phyloP scores from a whole-genome alignment of 1,140 invertebrate species.

The Cryptotermes secundus region DNA sequence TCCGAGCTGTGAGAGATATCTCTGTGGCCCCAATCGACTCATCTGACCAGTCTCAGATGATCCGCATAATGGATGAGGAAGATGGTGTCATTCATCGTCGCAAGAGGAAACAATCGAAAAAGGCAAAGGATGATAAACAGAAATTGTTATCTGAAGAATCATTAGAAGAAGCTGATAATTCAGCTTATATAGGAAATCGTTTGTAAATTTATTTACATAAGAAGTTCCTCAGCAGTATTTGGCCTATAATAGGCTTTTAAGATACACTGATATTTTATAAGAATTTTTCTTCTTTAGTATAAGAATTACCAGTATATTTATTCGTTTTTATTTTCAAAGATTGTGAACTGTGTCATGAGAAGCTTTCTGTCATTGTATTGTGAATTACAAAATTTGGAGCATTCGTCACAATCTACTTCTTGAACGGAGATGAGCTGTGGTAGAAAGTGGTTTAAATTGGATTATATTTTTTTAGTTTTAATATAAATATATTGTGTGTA shows the following conservation, averaged over 20 bases:
- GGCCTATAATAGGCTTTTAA: not conserved
- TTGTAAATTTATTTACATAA: not conserved
- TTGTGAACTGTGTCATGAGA: not conserved
- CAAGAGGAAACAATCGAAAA: slow-evolving; percentile 40
- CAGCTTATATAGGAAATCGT: not conserved
- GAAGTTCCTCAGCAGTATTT: not conserved
- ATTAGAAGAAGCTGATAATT: not conserved
- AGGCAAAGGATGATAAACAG: slow-evolving; percentile 23
- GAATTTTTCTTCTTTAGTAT: not conserved
- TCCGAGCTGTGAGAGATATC: slow-evolving; percentile 96
- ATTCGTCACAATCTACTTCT: too few relatives aligned
- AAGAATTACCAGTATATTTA: not conserved
- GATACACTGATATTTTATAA: not conserved
- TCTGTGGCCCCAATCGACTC: slow-evolving; percentile 95
- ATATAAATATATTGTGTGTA: too few relatives aligned
- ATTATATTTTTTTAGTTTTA: too few relatives aligned
- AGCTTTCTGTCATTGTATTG: not conserved
- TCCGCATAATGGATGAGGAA: slow-evolving; percentile 96
- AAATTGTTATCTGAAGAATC: not conserved
- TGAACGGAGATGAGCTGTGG: too few relatives aligned
- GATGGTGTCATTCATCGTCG: slow-evolving; percentile 70
- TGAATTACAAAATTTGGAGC: too few relatives aligned
- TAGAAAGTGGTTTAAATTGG: too few relatives aligned
- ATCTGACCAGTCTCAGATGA: slow-evolving; percentile 85
- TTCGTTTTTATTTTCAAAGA: not conserved